These are phyloP conservation scores for Zelostemma sp. DNA, from an alignment of 1,140 invertebrate species.

Conservation along the genomic window DNA sequence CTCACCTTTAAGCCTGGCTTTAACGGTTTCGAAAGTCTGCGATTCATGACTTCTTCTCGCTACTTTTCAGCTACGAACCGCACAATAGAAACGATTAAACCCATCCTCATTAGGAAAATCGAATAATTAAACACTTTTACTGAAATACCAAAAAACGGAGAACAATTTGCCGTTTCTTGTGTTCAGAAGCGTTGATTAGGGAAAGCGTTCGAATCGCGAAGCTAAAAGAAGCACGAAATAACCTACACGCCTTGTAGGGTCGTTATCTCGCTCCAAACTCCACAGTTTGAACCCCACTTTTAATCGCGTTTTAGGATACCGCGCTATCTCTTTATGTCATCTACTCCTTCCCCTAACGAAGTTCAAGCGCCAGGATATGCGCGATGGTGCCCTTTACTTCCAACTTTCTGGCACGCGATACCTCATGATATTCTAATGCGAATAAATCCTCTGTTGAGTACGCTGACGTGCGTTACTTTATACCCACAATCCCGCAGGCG, in stretches of 20 bases:
- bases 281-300: constrained; percentile 1
- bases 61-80: no score
- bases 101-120: no score
- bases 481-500: constrained; percentile 31
- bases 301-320: constrained; percentile 26
- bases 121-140: no score
- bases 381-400: constrained; percentile 45
- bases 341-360: constrained; percentile 30
- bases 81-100: no score
- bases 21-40: constrained; percentile 39
- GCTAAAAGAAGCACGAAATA: not conserved
- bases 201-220: not conserved
- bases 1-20: constrained; percentile 31
- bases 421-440: constrained; percentile 48
- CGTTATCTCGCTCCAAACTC: not conserved
- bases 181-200: not conserved
- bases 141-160: not conserved
- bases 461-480: constrained; percentile 34
- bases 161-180: not conserved
- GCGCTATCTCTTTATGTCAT: constrained; percentile 37
- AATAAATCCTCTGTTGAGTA: constrained; percentile 52
- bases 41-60: no score
- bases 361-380: constrained; percentile 28
- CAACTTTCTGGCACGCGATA: constrained; percentile 60
- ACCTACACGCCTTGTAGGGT: not conserved